Evolutionary conservation across 2,113 vertebrate species (phyloP), one percentile per base, ranked within the genome.

Genomic region (Toxotes jaculatrix): DNA sequence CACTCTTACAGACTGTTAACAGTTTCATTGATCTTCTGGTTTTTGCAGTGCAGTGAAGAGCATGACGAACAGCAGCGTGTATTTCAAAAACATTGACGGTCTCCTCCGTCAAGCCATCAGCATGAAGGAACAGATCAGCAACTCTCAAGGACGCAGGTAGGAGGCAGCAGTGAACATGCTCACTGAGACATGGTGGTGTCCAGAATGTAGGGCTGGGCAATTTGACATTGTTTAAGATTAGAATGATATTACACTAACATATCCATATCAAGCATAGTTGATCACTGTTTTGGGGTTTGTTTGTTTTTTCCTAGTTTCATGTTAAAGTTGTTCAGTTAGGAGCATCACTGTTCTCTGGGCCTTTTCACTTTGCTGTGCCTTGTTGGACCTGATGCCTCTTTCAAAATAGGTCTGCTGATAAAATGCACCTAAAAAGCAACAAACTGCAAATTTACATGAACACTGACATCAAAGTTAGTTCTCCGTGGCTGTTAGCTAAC

Each of bases 71-170:
- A 99, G 98, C 93, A 95, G 95, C 0, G 64, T 97, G 53, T 97
- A 97, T 91, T 99, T 99, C 95, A 97, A 96, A 92, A 98, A 96
- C 81, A 97, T 99, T 0, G 97, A 99, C 60, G 87, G 95, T 10
- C 93, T 99, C 45, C 97, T 99, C 16, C 85, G 95, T 3, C 96
- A 97, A 2, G 94, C 97, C 91, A 97, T 96, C 67, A 92, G 90
- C 82, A 83, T 96, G 76, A 98, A 97, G 87, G 96, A 98, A 6
- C 96, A 97, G 91, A 96, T 99, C 69, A 95, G 92, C 10, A 68
- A 84, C 1, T 70, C 94, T 6, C 97, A 97, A 92, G 95, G 96
- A 86, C 96, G 96, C 91, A 97, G 97, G 97, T 99, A 97, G 77
- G 90, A 87, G 80, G 75, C 79, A 82, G 77, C 67, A 72, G 36